Base-by-base conservation (phyloP, 2,888 invertebrate species). In the Taphrorychus bicolor region DNA sequence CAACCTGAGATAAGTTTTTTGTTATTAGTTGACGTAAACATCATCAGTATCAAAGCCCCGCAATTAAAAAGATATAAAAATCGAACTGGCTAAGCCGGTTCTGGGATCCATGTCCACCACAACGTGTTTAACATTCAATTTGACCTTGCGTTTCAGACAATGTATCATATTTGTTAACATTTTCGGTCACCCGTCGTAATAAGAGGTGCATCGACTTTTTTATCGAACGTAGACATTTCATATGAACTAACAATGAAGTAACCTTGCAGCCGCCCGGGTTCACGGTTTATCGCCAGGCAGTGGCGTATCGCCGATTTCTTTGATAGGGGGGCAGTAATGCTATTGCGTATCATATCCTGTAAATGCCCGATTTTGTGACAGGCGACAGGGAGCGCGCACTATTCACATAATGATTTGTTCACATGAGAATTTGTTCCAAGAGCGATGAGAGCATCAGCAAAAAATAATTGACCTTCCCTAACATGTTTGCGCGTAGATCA, bases 121-220 rank as follows among this genome's bases (percentile, higher is more conserved):
- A 75, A 77, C 75, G 76, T 72, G 32, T 65, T 74, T 73, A 73
- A 73, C 73, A 73, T 73, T 73, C 69, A 59, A 69, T 74, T 74
- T 77, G 77, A 76, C 78, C 78, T 77, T 77, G 77, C 72, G 72
- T 73, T 74, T 73, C 78, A 77, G 77, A 78, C 77, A 77, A 77
- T 78, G 77, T 76, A 77, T 77, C 77, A 77, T 77, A 77, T 77
- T 77, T 76, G 76, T 76, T 75, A 73, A 74, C 74, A 74, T 78
- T 78, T 78, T 78, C 77, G 78, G 77, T 77, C 76, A 77, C 75
- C 76, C 74, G 73, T 76, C 76, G 73, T 75, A 75, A 74, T 75
- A 76, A 77, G 77, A 77, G 76, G 77, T 77, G 77, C 77, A 78
- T 77, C 76, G 77, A 77, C 77, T 65, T 77, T 77, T 78, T 77